These are phyloP conservation scores for Xerus rutilus DNA, from an alignment of 2,797 vertebrate genomes.

Conservation along the genomic window DNA sequence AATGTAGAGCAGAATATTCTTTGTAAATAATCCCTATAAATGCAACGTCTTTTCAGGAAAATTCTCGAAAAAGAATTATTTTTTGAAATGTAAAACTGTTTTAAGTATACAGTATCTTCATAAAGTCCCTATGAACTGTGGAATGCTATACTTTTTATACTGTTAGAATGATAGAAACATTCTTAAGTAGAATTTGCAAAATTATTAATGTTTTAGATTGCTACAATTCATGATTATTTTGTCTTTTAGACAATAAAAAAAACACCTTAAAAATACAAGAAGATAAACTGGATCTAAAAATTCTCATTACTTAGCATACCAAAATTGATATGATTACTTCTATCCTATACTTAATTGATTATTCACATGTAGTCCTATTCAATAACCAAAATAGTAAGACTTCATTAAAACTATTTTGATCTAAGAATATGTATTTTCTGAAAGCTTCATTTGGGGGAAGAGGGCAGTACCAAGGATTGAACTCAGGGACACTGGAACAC, in stretches of 20 bases:
- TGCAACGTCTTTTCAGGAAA: background rate
- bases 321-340: background rate
- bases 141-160: background rate
- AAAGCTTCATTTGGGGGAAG: background rate
- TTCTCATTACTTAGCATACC: background rate
- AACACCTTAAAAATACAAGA: background rate
- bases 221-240: background rate
- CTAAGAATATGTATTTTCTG: constrained; percentile 31
- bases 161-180: background rate
- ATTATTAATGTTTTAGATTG: constrained; percentile 1
- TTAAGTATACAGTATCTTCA: background rate
- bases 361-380: background rate
- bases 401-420: constrained; percentile 24
- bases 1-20: background rate
- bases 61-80: constrained; percentile 21
- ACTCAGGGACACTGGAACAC: no score
- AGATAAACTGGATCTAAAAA: background rate
- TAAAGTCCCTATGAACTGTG: background rate
- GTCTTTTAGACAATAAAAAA: constrained; percentile 21
- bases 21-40: constrained; percentile 18
- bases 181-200: constrained; percentile 15
- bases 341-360: background rate
- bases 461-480: no score
- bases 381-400: background rate
- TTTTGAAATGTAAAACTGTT: constrained; percentile 29